phyloP scores from a whole-genome alignment of 2,113 vertebrate genomes.

The Lates calcarifer region DNA sequence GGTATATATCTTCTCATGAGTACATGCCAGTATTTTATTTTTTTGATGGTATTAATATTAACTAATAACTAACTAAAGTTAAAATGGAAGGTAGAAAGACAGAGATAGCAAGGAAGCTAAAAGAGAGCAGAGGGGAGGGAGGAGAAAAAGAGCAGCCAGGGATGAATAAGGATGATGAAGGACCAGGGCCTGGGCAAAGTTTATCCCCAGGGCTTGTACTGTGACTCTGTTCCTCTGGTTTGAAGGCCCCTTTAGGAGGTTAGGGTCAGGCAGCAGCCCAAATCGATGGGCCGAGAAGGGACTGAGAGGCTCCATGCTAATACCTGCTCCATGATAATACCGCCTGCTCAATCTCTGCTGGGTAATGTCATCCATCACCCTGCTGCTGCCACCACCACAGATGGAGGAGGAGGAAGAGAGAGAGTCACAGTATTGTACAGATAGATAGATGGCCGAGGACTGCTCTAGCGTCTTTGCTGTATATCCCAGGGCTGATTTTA shows the following conservation, averaged over 20 bases:
- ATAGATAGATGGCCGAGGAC: conserved; percentile 57
- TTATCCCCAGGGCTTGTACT: conserved; percentile 66
- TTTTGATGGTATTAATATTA: conserved; percentile 26
- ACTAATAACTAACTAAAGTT: neutral
- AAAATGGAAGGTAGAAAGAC: neutral
- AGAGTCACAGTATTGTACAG: conserved; percentile 33
- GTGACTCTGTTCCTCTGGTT: conserved; percentile 53
- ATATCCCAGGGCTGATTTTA: conserved; percentile 73
- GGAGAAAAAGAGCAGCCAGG: conserved; percentile 31
- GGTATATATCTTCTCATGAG: no score
- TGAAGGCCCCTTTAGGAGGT: conserved; percentile 67
- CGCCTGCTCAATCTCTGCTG: conserved; percentile 69
- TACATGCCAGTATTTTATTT: no score
- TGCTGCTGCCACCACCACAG: conserved; percentile 56
- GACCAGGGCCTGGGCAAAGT: conserved; percentile 49
- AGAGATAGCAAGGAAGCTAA: conserved; percentile 1
- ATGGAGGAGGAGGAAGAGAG: conserved; percentile 48
- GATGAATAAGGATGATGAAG: conserved; percentile 76
- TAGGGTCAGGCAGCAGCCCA: conserved; percentile 68
- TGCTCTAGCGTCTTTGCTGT: conserved; percentile 45
- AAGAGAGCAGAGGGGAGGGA: conserved; percentile 7
- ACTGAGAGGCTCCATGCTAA: conserved; percentile 72
- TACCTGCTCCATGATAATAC: conserved; percentile 66
- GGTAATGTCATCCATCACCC: conserved; percentile 77
- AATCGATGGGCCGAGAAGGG: conserved; percentile 72